Conservation (phyloP, 1,140 invertebrate genomes). For the Formica selysi region DNA sequence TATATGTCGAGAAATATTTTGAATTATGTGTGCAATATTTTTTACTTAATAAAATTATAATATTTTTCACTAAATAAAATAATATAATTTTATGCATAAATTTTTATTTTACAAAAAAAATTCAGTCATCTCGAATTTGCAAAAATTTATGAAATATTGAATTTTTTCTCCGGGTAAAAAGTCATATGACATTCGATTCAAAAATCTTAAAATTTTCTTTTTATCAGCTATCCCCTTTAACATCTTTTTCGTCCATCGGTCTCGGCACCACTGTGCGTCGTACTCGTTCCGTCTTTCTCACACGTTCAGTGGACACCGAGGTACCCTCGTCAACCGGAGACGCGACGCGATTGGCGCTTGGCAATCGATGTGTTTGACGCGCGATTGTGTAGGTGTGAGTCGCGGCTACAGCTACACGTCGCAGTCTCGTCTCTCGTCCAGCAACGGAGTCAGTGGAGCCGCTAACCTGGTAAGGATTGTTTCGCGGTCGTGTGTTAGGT, state of each 20-base stretch:
- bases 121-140: too few relatives aligned
- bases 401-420: background rate
- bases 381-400: slow-evolving; percentile 27
- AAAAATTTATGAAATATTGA: too few relatives aligned
- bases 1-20: too few relatives aligned
- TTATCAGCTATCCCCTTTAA: background rate
- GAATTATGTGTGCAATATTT: too few relatives aligned
- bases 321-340: background rate
- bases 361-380: background rate
- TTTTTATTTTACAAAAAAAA: too few relatives aligned
- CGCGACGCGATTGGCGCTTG: slow-evolving; percentile 26
- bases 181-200: too few relatives aligned
- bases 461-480: slow-evolving; percentile 34
- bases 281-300: background rate
- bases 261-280: background rate
- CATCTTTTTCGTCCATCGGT: background rate
- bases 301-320: background rate
- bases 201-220: too few relatives aligned
- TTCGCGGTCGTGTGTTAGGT: background rate
- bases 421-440: background rate
- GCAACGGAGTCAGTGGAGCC: slow-evolving; percentile 51
- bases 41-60: too few relatives aligned
- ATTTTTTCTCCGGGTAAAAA: too few relatives aligned
- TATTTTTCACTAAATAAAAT: too few relatives aligned
- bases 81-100: too few relatives aligned